Conservation (phyloP, 2,888 invertebrate genomes). For the Brenthis hecate region DNA sequence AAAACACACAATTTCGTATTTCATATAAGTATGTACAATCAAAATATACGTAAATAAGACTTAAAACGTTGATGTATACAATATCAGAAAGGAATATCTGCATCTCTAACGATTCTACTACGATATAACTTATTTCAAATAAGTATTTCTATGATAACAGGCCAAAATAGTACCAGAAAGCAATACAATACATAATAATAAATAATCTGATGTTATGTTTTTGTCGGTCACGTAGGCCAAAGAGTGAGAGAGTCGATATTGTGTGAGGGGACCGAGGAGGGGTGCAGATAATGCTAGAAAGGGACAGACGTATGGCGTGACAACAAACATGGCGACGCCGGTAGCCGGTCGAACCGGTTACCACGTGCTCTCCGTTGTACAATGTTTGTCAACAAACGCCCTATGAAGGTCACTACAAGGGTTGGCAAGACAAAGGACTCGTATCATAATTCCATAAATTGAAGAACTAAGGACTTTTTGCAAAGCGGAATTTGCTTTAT, state of each 20-base stretch:
- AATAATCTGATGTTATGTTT: slow-evolving; percentile 55
- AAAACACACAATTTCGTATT: background rate
- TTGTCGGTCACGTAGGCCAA: slow-evolving; percentile 78
- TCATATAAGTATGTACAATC: background rate
- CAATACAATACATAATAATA: slow-evolving; percentile 16
- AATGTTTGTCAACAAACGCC: slow-evolving; percentile 81
- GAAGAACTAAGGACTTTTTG: slow-evolving; percentile 29
- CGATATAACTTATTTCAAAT: slow-evolving; percentile 4
- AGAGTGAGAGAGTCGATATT: slow-evolving; percentile 54
- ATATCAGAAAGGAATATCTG: background rate
- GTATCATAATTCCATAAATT: slow-evolving; percentile 54
- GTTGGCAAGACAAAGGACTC: slow-evolving; percentile 67
- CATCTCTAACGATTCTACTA: background rate
- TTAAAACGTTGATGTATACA: background rate
- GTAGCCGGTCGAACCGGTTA: slow-evolving; percentile 77
- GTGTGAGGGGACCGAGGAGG: slow-evolving; percentile 49
- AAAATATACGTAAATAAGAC: background rate
- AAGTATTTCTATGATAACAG: slow-evolving; percentile 1
- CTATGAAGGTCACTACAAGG: slow-evolving; percentile 75
- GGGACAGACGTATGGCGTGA: slow-evolving; percentile 72
- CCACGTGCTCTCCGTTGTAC: slow-evolving; percentile 76
- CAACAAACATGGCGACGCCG: slow-evolving; percentile 79
- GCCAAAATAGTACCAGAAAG: slow-evolving; percentile 1
- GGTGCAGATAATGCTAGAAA: slow-evolving; percentile 51
- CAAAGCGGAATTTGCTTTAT: slow-evolving; percentile 31